Percentiles rank a stretch among this genome's conserved stretches.
phyloP scores from a whole-genome alignment of 2,797 vertebrate genomes.

The Poliocrania exsul region DNA sequence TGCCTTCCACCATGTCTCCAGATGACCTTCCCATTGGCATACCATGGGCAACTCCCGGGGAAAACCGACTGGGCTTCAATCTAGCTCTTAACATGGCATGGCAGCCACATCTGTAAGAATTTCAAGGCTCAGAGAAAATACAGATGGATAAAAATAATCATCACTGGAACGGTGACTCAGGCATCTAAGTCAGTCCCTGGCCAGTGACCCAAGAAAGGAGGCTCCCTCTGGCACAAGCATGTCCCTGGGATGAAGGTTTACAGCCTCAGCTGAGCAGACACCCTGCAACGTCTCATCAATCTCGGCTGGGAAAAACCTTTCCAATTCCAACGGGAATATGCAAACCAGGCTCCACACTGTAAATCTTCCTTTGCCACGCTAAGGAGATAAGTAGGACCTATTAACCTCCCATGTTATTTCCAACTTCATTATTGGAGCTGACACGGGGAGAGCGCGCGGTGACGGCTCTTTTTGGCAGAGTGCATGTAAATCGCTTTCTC shows the following conservation, averaged over 20 bases:
- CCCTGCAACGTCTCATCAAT: conserved; percentile 59
- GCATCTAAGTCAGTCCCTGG: background rate
- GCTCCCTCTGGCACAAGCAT: background rate
- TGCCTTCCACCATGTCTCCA: rapidly evolving
- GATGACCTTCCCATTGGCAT: rapidly evolving
- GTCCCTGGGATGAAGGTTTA: background rate
- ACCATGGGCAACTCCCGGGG: background rate
- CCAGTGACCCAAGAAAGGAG: background rate
- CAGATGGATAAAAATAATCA: background rate
- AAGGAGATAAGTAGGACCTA: conserved; percentile 93
- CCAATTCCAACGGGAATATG: conserved; percentile 74
- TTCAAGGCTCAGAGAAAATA: background rate
- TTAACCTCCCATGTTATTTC: conserved; percentile 97
- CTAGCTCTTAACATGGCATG: background rate
- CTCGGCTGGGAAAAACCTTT: conserved; percentile 63
- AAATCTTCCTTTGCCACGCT: conserved; percentile 75
- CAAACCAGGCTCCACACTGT: conserved; percentile 70
- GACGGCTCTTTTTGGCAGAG: conserved; percentile 90
- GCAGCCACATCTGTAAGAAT: background rate
- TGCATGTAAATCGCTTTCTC: conserved; percentile 96
- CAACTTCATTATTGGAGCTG: conserved; percentile 98
- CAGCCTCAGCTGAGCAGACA: conserved; percentile 29
- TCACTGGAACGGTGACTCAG: rapidly evolving
- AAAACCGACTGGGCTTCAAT: background rate
- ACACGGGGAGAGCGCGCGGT: conserved; percentile 86